Percentiles rank a stretch among this genome's conserved stretches.
phyloP scores from a whole-genome alignment of 2,888 invertebrate species.

The Blera fallax region DNA sequence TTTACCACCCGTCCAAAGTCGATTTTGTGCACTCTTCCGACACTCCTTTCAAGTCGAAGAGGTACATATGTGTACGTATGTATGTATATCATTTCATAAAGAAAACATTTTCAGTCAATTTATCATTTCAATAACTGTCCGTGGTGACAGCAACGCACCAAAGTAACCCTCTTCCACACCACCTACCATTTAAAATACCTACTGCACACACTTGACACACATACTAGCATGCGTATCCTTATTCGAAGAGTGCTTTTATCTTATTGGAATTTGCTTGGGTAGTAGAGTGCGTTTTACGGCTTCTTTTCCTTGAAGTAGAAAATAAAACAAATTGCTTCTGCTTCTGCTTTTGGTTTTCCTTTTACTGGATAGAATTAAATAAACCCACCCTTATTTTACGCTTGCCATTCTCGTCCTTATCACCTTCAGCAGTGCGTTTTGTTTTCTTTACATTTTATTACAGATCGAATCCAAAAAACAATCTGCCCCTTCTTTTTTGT shows the following conservation, averaged over 20 bases:
- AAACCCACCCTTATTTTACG: conserved; percentile 30
- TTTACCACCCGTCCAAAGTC: neutral
- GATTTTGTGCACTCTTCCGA: conserved; percentile 2
- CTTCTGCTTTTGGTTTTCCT: conserved; percentile 17
- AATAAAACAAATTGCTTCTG: conserved; percentile 57
- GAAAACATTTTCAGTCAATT: conserved; percentile 51
- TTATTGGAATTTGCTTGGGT: conserved; percentile 34
- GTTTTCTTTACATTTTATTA: conserved; percentile 5
- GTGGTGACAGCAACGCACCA: conserved; percentile 63
- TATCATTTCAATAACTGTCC: conserved; percentile 70
- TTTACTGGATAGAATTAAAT: neutral
- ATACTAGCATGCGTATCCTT: conserved; percentile 53
- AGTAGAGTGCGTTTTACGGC: conserved; percentile 63
- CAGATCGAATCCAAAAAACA: conserved; percentile 4
- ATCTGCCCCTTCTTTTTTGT: conserved; percentile 13
- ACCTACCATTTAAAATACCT: neutral
- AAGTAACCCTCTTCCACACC: conserved; percentile 3
- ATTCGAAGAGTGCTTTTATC: conserved; percentile 22
- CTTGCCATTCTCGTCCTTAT: conserved; percentile 35
- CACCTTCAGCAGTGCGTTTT: conserved; percentile 4
- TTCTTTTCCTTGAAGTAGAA: conserved; percentile 32
- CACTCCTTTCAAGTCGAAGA: conserved; percentile 14
- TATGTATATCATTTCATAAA: conserved; percentile 24
- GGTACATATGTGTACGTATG: no score
- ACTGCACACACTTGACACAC: conserved; percentile 68